Base-by-base conservation (phyloP, 1,140 invertebrate genomes). In the Lycorma delicatula region DNA sequence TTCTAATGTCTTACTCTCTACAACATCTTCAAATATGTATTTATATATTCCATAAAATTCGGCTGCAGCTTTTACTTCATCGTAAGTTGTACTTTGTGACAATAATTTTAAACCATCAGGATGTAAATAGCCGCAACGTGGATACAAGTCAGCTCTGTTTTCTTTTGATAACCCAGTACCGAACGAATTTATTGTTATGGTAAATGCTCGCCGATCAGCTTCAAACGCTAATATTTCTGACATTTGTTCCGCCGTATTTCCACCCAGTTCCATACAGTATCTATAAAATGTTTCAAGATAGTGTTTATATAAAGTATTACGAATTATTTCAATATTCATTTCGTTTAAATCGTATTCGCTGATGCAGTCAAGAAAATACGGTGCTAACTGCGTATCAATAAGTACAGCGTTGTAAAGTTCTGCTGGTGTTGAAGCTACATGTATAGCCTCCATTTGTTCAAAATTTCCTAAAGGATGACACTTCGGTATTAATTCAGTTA, bases 181-280 rank as follows among this genome's bases (percentile, higher is more conserved):
- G 76, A 99, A 99, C 0, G 96, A 98, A 73, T 99, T 99, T 66
- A 99, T 98, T 5, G 97, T 99, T 58, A 99, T 99, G 64, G 98
- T 98, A 63, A 99, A 97, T 20, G 96, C 95, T 72, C 97, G 84
- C 62, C 97, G 85, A 78, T 99, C 97, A 56, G 97, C 97, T 78
- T 99, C 97, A 80, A 99, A 99, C 89, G 93, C 93, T 58, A 99
- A 79, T 72, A 98, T 97, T 79, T 98, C 95, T 77, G 95, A 98
- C 97, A 99, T 98, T 18, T 95, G 89, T 71, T 99, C 92, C 63
- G 93, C 93, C 63, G 97, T 99, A 52, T 90, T 91, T 13, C 95
- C 96, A 47, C 96, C 97, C 68, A 98, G 81, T 57, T 87, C 81
- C 71, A 96, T 89, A 74, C 96, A 99, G 70, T 98, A 98, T 47